Conservation (phyloP, 2,113 vertebrate species). For the Martes martes region DNA sequence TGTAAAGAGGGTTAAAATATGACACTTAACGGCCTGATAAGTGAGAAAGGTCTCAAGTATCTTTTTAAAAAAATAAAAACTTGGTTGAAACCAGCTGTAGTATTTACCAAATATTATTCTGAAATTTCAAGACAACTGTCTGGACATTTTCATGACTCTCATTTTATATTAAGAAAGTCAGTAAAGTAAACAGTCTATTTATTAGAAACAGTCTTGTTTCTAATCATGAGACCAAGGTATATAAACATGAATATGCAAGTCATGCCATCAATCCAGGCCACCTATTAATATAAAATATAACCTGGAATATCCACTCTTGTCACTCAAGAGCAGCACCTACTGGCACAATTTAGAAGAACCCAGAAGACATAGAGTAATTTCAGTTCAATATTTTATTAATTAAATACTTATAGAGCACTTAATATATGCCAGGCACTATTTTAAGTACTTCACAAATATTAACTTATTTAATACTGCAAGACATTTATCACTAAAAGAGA, state of each 20-base stretch:
- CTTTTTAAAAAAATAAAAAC: background rate
- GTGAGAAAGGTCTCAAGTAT: background rate
- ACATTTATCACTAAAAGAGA: constrained; percentile 15
- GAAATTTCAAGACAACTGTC: background rate
- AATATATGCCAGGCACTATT: background rate
- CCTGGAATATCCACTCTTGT: background rate
- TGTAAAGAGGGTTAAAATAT: background rate
- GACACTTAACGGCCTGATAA: background rate
- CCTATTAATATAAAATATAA: constrained; percentile 8
- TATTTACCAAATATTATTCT: background rate
- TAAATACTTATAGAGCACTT: background rate
- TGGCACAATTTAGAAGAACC: constrained; percentile 42
- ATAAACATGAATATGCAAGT: background rate
- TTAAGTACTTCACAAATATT: constrained; percentile 27
- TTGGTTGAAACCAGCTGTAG: background rate
- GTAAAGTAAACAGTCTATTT: background rate
- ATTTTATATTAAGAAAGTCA: background rate
- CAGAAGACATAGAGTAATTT: background rate
- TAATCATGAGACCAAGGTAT: background rate
- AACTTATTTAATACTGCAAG: constrained; percentile 28
- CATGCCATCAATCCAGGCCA: background rate
- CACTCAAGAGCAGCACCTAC: constrained; percentile 49
- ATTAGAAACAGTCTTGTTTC: background rate
- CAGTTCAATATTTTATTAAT: background rate
- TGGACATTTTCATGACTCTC: no score